Evolutionary conservation across 2,888 invertebrate species (phyloP).

Genomic region (Drymonia ruficornis): DNA sequence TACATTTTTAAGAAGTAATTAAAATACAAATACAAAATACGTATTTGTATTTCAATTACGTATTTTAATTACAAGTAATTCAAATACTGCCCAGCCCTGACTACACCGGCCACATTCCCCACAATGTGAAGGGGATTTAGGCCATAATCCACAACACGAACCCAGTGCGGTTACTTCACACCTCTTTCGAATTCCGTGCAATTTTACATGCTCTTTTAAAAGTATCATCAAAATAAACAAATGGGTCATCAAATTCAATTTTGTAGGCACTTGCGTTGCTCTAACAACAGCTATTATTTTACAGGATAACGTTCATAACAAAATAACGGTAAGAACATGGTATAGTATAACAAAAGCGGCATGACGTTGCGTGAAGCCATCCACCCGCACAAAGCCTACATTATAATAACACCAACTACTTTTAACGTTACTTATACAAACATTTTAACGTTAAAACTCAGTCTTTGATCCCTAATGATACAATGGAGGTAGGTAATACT

Average conservation of each 20-base stretch:
- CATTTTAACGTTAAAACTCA: conserved; percentile 46
- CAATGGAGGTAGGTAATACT: conserved; percentile 52
- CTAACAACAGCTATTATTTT: too few species aligned
- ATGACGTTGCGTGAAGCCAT: conserved; percentile 1
- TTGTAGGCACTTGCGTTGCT: too few species aligned
- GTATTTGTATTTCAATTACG: conserved; percentile 38
- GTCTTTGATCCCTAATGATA: conserved; percentile 60
- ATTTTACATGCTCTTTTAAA: too few species aligned
- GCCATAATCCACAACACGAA: too few species aligned
- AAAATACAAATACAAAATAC: conserved; percentile 18
- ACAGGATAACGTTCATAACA: neutral
- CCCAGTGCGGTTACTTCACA: too few species aligned
- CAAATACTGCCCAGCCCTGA: too few species aligned
- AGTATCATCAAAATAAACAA: too few species aligned
- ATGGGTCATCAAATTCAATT: too few species aligned
- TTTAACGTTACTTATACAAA: conserved; percentile 41
- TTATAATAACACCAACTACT: conserved; percentile 37
- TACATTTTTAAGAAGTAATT: conserved; percentile 9
- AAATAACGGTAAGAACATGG: neutral
- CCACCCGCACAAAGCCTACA: conserved; percentile 17
- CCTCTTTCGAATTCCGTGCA: too few species aligned
- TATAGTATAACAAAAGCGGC: neutral
- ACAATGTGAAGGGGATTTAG: too few species aligned
- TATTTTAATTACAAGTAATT: conserved; percentile 37
- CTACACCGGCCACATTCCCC: too few species aligned